Conservation (phyloP, 2,113 vertebrate species). For the Mastomys coucha region DNA sequence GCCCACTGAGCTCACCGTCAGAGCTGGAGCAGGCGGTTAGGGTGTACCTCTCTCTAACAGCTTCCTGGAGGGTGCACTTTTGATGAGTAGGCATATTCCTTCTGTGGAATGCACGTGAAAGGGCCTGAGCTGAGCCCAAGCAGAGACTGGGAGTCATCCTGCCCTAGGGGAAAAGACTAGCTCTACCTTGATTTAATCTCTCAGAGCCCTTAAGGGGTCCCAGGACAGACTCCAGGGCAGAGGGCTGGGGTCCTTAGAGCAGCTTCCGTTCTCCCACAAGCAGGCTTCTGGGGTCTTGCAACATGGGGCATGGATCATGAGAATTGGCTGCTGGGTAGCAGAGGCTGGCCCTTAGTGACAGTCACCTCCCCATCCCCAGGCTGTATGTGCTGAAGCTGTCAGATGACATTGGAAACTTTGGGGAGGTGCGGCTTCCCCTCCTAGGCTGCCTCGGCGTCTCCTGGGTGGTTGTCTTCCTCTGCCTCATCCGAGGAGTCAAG, state of each 20-base stretch:
- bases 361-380: slow-evolving; percentile 82
- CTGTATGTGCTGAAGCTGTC: slow-evolving; percentile 95
- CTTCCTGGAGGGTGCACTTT: not conserved
- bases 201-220: not conserved
- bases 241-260: not conserved
- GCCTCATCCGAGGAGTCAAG: slow-evolving; percentile 97
- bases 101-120: not conserved
- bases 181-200: no score
- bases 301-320: not conserved
- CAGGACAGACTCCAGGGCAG: not conserved
- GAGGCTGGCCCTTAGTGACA: not conserved
- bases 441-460: slow-evolving; percentile 96
- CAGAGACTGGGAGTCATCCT: not conserved
- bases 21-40: not conserved
- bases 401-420: slow-evolving; percentile 95
- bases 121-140: not conserved
- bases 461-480: slow-evolving; percentile 98
- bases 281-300: not conserved
- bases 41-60: not conserved
- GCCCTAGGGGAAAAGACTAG: not conserved
- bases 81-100: not conserved
- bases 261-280: not conserved
- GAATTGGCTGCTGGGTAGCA: not conserved
- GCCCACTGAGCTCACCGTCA: no score
- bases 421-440: slow-evolving; percentile 95